These are phyloP conservation scores for Labrus mixtus DNA, from an alignment of 2,113 vertebrate species.

Conservation along the genomic window DNA sequence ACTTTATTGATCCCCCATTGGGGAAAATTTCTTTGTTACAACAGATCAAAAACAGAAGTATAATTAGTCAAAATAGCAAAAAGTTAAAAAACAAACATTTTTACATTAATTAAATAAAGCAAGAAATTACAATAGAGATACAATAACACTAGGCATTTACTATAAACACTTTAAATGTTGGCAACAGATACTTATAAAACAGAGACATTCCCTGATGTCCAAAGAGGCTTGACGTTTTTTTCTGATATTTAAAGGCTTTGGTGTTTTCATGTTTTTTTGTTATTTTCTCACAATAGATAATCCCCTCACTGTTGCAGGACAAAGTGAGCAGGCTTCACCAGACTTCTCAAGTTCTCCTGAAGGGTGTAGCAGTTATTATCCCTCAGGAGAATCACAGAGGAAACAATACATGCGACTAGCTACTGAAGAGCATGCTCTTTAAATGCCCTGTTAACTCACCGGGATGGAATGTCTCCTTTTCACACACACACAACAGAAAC, in stretches of 20 bases:
- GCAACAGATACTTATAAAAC: not conserved
- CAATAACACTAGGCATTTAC: too few relatives aligned
- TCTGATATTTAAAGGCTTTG: slow-evolving; percentile 17
- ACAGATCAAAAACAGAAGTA: too few relatives aligned
- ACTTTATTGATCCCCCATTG: too few relatives aligned
- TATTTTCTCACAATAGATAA: slow-evolving; percentile 16
- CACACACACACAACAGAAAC: slow-evolving; percentile 14
- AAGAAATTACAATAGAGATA: too few relatives aligned
- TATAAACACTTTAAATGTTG: not conserved
- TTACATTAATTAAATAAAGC: too few relatives aligned
- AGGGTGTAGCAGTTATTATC: slow-evolving; percentile 53
- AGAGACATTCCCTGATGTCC: not conserved
- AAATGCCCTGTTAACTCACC: slow-evolving; percentile 60
- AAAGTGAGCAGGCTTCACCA: slow-evolving; percentile 17
- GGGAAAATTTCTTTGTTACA: too few relatives aligned
- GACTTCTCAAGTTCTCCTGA: slow-evolving; percentile 44
- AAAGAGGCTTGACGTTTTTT: not conserved
- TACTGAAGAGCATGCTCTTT: slow-evolving; percentile 56
- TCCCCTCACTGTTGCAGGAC: slow-evolving; percentile 35
- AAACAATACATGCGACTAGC: slow-evolving; percentile 35
- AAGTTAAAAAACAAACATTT: too few relatives aligned
- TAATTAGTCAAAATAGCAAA: too few relatives aligned
- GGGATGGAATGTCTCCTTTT: slow-evolving; percentile 17
- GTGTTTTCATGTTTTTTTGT: not conserved
- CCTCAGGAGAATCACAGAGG: slow-evolving; percentile 30